Conservation (phyloP, 30 jellyfish, hydroid and myxozoan genomes). For the Pelagia noctiluca region DNA sequence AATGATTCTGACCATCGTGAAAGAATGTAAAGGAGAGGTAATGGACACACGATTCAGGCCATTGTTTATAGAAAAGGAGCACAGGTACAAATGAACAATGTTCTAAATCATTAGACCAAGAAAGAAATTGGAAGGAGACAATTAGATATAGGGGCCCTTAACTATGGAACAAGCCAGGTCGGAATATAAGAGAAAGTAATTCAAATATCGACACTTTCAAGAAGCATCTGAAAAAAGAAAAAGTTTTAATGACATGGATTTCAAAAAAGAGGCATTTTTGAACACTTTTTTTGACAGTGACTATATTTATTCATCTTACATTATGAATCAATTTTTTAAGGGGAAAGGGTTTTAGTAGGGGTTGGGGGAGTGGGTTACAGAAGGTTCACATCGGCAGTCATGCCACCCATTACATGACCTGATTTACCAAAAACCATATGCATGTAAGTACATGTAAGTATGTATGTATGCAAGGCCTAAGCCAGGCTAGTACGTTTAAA, state of each 20-base stretch:
- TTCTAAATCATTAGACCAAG: not conserved
- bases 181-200: not conserved
- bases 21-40: not conserved
- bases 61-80: not conserved
- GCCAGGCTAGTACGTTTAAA: too few relatives aligned
- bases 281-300: not conserved
- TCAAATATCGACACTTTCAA: not conserved
- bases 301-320: not conserved
- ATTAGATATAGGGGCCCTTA: not conserved
- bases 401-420: not conserved
- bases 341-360: conserved; percentile 5
- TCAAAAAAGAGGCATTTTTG: not conserved
- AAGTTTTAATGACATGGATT: not conserved
- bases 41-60: not conserved
- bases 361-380: not conserved
- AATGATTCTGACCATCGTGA: not conserved
- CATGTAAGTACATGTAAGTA: not conserved
- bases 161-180: not conserved
- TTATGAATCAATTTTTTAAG: too few relatives aligned
- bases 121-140: not conserved
- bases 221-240: not conserved
- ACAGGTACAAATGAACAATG: not conserved
- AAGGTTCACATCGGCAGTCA: conserved; percentile 2
- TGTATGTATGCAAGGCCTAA: too few relatives aligned
- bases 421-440: not conserved